These are phyloP conservation scores for Virgularia gustaviana DNA, from an alignment of 92 coral and sea anemone genomes.

Conservation along the genomic window DNA sequence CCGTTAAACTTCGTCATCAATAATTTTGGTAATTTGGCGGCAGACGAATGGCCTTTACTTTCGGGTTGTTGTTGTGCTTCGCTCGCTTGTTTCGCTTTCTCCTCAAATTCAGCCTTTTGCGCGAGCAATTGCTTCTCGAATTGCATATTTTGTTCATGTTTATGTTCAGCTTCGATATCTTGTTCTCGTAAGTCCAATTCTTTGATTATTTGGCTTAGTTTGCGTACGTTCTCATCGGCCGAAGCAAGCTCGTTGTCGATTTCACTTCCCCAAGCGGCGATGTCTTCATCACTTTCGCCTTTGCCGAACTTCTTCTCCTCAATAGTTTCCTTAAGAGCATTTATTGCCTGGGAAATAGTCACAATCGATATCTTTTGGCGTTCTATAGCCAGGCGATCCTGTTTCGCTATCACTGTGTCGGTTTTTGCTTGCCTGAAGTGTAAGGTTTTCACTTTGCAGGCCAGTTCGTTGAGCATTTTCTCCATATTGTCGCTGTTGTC, in stretches of 20 bases:
- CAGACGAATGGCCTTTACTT: constrained; percentile 12
- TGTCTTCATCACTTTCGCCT: constrained; percentile 38
- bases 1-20: constrained; percentile 58
- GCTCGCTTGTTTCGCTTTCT: constrained; percentile 23
- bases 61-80: constrained; percentile 23
- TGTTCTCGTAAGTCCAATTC: constrained; percentile 20
- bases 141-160: constrained; percentile 48
- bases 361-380: constrained; percentile 49
- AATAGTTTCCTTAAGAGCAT: constrained; percentile 41
- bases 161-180: constrained; percentile 27
- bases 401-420: constrained; percentile 45
- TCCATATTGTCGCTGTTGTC: constrained; percentile 30
- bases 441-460: constrained; percentile 50
- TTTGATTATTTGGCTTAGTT: constrained; percentile 6
- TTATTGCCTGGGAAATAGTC: constrained; percentile 42
- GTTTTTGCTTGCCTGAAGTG: constrained; percentile 53
- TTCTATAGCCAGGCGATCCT: constrained; percentile 52
- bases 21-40: constrained; percentile 61
- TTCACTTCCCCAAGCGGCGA: constrained; percentile 7
- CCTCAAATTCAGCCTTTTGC: constrained; percentile 53
- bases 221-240: constrained; percentile 1
- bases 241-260: constrained; percentile 20
- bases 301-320: constrained; percentile 60
- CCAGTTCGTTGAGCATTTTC: constrained; percentile 48
- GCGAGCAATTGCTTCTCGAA: constrained; percentile 53